Percentiles rank a stretch among this genome's conserved stretches.
Conservation (phyloP, 2,888 invertebrate species). For the Iselma pallidipennis region DNA sequence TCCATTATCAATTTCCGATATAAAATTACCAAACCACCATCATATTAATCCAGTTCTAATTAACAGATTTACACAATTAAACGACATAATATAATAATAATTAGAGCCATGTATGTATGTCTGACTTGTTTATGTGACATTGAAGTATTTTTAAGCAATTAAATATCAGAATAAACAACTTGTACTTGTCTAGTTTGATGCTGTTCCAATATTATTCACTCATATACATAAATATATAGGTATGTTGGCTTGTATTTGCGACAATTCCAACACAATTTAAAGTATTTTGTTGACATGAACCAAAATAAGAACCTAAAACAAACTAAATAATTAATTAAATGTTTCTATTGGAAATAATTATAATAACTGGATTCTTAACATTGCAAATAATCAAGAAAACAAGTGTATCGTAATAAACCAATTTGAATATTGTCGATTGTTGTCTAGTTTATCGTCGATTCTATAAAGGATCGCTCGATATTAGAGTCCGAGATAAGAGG, state of each 20-base stretch:
- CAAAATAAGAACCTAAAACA: too few relatives aligned
- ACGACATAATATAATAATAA: conserved; percentile 9
- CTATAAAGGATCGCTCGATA: not conserved
- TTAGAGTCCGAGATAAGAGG: not conserved
- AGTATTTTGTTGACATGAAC: too few relatives aligned
- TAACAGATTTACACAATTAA: not conserved
- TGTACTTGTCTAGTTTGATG: conserved; percentile 18
- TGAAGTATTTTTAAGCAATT: conserved; percentile 23
- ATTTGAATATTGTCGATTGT: not conserved
- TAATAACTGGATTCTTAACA: too few relatives aligned
- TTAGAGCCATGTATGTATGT: conserved; percentile 14
- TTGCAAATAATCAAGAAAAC: not conserved
- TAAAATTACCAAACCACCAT: conserved; percentile 5
- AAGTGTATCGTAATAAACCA: not conserved
- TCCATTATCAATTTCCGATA: not conserved
- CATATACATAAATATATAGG: too few relatives aligned
- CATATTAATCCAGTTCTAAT: not conserved
- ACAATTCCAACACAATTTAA: too few relatives aligned
- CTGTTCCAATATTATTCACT: conserved; percentile 14
- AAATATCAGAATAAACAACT: conserved; percentile 20
- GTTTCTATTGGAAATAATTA: too few relatives aligned
- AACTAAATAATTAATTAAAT: too few relatives aligned
- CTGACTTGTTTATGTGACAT: conserved; percentile 18
- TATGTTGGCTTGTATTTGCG: too few relatives aligned
- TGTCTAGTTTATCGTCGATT: not conserved